phyloP scores from a whole-genome alignment of 2,888 invertebrate species.

The Parthenolecanium corni region DNA sequence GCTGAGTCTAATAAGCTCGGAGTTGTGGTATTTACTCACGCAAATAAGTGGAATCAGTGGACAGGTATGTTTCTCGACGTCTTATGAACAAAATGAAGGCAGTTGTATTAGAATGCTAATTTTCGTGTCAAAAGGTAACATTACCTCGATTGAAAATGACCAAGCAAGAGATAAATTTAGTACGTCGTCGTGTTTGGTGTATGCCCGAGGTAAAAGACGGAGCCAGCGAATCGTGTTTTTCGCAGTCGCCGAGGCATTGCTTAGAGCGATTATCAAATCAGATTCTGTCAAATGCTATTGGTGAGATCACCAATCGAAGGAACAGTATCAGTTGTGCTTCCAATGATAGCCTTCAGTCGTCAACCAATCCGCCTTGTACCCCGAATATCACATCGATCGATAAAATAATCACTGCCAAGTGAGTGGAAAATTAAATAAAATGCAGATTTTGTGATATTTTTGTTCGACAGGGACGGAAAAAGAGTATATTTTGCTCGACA shows the following conservation, averaged over 20 bases:
- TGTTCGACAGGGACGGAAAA: too few species aligned
- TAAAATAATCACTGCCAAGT: conserved; percentile 18
- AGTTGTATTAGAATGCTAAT: not conserved
- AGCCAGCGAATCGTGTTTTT: not conserved
- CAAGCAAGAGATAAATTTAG: conserved; percentile 4
- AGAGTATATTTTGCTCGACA: too few species aligned
- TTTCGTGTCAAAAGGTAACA: not conserved
- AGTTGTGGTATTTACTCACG: conserved; percentile 42
- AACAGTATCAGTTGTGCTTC: conserved; percentile 4
- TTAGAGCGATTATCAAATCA: conserved; percentile 17
- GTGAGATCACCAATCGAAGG: conserved; percentile 16
- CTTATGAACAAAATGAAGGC: too few species aligned
- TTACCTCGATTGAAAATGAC: conserved; percentile 9
- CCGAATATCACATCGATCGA: conserved; percentile 2
- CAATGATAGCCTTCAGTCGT: not conserved
- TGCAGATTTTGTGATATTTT: not conserved
- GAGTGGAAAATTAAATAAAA: not conserved
- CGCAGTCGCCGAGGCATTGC: conserved; percentile 15
- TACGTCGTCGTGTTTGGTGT: conserved; percentile 13
- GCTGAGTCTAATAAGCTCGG: conserved; percentile 43
- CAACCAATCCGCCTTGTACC: not conserved
- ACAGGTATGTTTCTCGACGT: conserved; percentile 3
- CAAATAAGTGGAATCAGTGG: conserved; percentile 29
- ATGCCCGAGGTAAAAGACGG: conserved; percentile 11
- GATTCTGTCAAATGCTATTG: conserved; percentile 13